Conservation (phyloP, 2,113 vertebrate species). For the Clarias batrachus region DNA sequence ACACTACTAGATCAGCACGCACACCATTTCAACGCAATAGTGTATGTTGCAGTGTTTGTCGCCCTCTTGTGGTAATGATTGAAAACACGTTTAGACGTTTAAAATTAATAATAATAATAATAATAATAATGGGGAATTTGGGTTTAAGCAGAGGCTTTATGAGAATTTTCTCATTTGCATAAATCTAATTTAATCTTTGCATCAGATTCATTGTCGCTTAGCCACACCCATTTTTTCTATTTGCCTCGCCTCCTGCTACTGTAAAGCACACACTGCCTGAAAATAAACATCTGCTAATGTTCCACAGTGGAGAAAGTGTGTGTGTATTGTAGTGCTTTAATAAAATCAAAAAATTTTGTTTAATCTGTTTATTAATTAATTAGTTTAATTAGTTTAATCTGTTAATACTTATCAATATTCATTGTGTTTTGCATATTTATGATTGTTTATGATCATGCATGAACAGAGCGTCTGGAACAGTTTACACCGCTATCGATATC, state of each 20-base stretch:
- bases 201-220: neutral
- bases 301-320: neutral
- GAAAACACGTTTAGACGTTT: neutral
- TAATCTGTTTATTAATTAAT: too few species aligned
- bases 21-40: neutral
- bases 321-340: neutral
- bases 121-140: neutral
- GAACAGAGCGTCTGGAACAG: slow-evolving; percentile 91
- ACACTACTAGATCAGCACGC: neutral
- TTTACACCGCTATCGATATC: slow-evolving; percentile 97
- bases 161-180: neutral
- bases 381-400: too few species aligned
- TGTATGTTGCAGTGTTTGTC: neutral
- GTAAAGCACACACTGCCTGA: too few species aligned
- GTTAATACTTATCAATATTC: too few species aligned
- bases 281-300: neutral
- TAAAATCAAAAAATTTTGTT: neutral
- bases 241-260: too few species aligned
- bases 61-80: slow-evolving; percentile 13
- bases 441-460: slow-evolving; percentile 47
- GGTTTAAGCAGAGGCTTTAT: neutral
- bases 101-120: neutral
- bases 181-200: neutral
- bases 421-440: neutral
- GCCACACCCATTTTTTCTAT: too few species aligned